Conservation (phyloP, 1,140 invertebrate species). For the Brachystomella parvula region DNA sequence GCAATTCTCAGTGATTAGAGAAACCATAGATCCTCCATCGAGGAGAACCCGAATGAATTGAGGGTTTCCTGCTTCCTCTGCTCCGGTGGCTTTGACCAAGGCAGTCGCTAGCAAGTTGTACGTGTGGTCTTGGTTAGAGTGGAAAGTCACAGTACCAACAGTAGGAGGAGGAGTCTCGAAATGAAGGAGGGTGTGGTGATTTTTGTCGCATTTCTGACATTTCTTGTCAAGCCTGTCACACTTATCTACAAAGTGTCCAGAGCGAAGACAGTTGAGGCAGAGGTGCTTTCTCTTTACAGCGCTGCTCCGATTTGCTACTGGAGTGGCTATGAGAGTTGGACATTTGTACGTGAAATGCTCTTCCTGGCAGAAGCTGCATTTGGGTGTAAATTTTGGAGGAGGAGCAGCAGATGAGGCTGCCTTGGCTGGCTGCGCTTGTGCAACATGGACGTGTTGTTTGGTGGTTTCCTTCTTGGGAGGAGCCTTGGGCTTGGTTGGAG, state of each 20-base stretch:
- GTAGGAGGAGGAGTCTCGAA: not conserved
- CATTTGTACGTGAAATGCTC: not conserved
- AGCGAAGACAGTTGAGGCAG: not conserved
- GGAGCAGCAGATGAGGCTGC: not conserved
- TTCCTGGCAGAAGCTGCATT: not conserved
- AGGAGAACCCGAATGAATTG: not conserved
- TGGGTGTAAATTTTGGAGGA: not conserved
- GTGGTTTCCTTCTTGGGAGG: not conserved
- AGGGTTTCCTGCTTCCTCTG: not conserved
- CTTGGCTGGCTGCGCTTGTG: not conserved
- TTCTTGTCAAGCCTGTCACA: not conserved
- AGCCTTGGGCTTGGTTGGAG: not conserved
- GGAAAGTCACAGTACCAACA: not conserved
- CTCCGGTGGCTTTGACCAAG: not conserved
- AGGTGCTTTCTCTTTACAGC: not conserved
- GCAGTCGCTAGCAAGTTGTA: not conserved
- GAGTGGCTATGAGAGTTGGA: not conserved
- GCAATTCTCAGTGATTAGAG: conserved; percentile 1
- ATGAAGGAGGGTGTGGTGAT: not conserved
- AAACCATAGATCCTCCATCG: not conserved
- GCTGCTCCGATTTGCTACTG: not conserved
- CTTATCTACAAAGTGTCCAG: not conserved
- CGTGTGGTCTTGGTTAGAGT: not conserved
- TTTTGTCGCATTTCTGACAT: not conserved
- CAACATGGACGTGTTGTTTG: not conserved